Evolutionary conservation across 2,888 invertebrate species (phyloP).

Genomic region (Heliconius erato): DNA sequence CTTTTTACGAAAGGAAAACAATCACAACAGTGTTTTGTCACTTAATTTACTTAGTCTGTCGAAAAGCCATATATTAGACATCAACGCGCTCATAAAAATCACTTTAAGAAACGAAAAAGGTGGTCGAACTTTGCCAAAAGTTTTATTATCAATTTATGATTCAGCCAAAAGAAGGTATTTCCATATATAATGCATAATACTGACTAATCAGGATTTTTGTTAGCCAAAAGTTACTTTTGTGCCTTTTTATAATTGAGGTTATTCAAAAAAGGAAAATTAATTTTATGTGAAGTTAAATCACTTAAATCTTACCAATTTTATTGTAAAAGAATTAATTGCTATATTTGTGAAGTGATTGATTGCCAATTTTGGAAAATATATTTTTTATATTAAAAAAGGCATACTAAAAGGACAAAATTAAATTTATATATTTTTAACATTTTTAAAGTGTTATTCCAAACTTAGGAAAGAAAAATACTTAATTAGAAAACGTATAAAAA

Average conservation of each 20-base stretch:
- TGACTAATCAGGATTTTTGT: conserved; percentile 10
- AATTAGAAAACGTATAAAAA: no score
- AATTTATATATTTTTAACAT: no score
- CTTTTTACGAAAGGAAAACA: no score
- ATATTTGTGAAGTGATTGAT: neutral
- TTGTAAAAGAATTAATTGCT: neutral
- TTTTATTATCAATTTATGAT: conserved; percentile 8
- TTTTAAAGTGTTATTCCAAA: no score
- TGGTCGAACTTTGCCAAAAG: neutral
- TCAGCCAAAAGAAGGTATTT: conserved; percentile 18
- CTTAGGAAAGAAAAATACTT: no score
- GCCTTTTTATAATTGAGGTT: neutral
- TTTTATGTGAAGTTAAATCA: neutral
- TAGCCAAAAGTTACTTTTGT: neutral
- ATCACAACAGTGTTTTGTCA: no score
- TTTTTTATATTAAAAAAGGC: neutral
- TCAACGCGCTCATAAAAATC: conserved; percentile 31
- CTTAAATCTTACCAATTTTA: neutral
- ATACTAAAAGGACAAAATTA: neutral
- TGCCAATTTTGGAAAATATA: neutral
- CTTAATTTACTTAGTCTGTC: neutral
- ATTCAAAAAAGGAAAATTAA: neutral
- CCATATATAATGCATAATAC: conserved; percentile 8
- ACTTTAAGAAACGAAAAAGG: neutral
- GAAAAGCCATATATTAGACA: conserved; percentile 35